A percentile compares a stretch with the other conserved stretches of the same genome.
Evolutionary conservation across 2,113 vertebrate genomes (phyloP).

Genomic region (Tringa solitaria): DNA sequence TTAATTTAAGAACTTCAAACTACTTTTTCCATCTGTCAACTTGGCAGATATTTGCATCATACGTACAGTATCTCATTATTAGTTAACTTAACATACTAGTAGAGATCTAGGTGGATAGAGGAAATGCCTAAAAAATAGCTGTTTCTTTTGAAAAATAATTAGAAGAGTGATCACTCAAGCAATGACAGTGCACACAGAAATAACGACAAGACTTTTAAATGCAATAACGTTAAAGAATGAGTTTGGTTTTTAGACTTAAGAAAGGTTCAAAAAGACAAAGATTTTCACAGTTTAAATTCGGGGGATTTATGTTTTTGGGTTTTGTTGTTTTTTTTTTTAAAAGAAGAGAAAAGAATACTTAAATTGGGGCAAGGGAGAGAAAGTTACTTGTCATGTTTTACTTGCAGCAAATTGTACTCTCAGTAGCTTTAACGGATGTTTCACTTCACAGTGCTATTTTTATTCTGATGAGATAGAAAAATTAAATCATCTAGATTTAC

Average conservation of each 20-base stretch:
- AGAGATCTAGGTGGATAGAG: not conserved
- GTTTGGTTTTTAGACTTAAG: not conserved
- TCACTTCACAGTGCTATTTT: not conserved
- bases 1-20: conserved; percentile 49
- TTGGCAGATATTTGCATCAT: not conserved
- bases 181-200: not conserved
- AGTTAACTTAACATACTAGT: not conserved
- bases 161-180: not conserved
- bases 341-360: not conserved
- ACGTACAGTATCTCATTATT: not conserved
- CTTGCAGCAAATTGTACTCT: not conserved
- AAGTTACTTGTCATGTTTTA: not conserved
- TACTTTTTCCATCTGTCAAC: conserved; percentile 15
- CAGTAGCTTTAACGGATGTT: not conserved
- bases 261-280: not conserved
- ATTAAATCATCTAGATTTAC: not conserved
- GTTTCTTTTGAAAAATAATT: not conserved
- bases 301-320: not conserved
- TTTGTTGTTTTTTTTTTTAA: not conserved
- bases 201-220: not conserved
- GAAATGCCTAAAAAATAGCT: not conserved
- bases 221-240: not conserved
- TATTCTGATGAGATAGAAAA: not conserved
- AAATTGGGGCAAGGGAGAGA: not conserved
- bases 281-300: not conserved